Evolutionary conservation across 2,113 vertebrate genomes (phyloP), one percentile per base, ranked within the genome.

Genomic region (Dromiciops gliroides): DNA sequence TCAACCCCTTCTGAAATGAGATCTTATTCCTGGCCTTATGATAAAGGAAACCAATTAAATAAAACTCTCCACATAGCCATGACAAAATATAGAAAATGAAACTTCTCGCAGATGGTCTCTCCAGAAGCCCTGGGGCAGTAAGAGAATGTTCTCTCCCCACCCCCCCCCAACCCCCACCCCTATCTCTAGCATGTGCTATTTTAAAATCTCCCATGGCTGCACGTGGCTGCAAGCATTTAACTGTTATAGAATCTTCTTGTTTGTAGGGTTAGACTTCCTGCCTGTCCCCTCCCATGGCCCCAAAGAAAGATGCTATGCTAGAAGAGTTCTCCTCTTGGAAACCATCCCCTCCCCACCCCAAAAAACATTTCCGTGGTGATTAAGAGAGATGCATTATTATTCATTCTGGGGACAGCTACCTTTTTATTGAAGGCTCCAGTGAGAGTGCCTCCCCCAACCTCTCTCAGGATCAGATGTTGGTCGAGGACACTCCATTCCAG

Each of bases 381-480:
- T 97, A 97, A 97, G 97, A 96, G 95, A 93, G 93, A 96, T 94
- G 95, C 96, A 96, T 97, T 97, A 96, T 92, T 89, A 97, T 93
- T 93, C 94, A 83, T 97, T 95, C 49, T 92, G 95, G 95, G 97
- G 96, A 97, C 93, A 96, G 96, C 89, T 96, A 92, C 96, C 96
- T 75, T 97, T 97, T 96, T 95, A 94, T 51, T 89, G 92, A 94
- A 50, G n/a, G 0, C 96, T 97, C 94, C 89, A 96, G 91, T 95
- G 89, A 94, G 52, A 96, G 95, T 96, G 97, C 97, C 97, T 94
- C 96, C 96, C 95, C 94, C 96, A 92, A 91, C 92, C 93, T 28
- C 92, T 95, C 95, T 44, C 96, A 94, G 92, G 94, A 95, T 22
- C 89, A 37, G 8, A 89, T 89, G 49, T 91, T 91, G 97, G 89